Percentiles rank a stretch among this genome's conserved stretches.
These are phyloP conservation scores for Lepidocyrtoides sp. DNA, from an alignment of 2,888 invertebrate genomes.

Conservation along the genomic window DNA sequence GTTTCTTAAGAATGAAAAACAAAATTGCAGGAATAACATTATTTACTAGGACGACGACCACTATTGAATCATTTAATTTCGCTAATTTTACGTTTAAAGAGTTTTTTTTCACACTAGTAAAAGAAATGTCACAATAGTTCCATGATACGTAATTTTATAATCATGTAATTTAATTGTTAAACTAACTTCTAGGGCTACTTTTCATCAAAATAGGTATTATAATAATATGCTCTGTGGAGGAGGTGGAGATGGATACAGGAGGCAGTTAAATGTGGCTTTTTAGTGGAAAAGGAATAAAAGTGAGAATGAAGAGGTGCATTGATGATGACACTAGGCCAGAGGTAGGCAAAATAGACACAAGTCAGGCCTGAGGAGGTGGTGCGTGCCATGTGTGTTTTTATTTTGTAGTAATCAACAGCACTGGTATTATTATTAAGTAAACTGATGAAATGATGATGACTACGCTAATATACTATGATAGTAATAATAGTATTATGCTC, in stretches of 20 bases:
- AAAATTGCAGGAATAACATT: not conserved
- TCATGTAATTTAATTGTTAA: not conserved
- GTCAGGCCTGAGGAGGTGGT: not conserved
- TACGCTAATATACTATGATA: not conserved
- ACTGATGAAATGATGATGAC: not conserved
- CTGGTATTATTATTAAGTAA: too few relatives aligned
- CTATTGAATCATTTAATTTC: not conserved
- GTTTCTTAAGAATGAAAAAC: not conserved
- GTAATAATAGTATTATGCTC: not conserved
- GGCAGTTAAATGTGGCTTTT: conserved; percentile 20
- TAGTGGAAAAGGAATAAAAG: not conserved
- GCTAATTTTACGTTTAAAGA: not conserved
- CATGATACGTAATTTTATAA: not conserved
- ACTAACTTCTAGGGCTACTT: not conserved
- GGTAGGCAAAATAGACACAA: too few relatives aligned
- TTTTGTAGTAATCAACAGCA: too few relatives aligned
- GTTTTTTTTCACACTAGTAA: not conserved
- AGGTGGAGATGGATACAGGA: not conserved
- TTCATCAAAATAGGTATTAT: not conserved
- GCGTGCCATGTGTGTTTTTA: not conserved
- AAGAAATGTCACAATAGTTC: not conserved
- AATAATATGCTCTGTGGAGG: not conserved
- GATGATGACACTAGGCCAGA: conserved; percentile 23
- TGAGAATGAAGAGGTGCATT: not conserved
- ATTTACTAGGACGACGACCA: not conserved